Conservation (phyloP, 2,888 invertebrate species). For the Nycteola revayana region DNA sequence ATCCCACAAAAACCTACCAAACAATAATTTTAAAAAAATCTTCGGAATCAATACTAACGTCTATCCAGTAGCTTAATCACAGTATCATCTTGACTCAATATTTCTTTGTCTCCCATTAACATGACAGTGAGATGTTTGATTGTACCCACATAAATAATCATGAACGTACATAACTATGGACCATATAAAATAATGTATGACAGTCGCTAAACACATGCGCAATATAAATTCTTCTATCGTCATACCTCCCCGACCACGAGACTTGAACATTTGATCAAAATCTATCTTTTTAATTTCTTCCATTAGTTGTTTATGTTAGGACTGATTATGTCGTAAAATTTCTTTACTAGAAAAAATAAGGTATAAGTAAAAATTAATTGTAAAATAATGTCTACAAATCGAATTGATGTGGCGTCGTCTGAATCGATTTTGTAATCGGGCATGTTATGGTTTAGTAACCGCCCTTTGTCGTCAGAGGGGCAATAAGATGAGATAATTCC, state of each 20-base stretch:
- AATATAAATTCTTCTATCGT: conserved; percentile 39
- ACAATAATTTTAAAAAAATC: too few relatives aligned
- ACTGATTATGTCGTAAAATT: conserved; percentile 48
- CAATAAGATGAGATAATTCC: conserved; percentile 12
- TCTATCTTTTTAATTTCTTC: conserved; percentile 11
- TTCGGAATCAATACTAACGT: too few relatives aligned
- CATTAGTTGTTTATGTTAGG: conserved; percentile 7
- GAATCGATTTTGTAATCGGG: conserved; percentile 8
- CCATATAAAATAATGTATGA: conserved; percentile 44
- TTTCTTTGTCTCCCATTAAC: too few relatives aligned
- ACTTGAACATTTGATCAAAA: conserved; percentile 4
- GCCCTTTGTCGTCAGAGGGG: not conserved
- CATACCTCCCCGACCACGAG: conserved; percentile 8
- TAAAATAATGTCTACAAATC: conserved; percentile 40
- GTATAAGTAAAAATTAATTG: conserved; percentile 52
- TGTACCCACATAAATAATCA: conserved; percentile 7
- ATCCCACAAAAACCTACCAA: too few relatives aligned
- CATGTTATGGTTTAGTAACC: conserved; percentile 9
- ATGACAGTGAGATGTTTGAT: too few relatives aligned
- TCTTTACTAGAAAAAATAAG: conserved; percentile 53
- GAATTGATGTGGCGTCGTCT: conserved; percentile 17
- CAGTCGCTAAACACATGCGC: conserved; percentile 41
- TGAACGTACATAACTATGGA: conserved; percentile 30
- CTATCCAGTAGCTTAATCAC: too few relatives aligned
- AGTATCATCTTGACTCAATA: too few relatives aligned